Evolutionary conservation across 2,888 invertebrate genomes (phyloP), one percentile per base, ranked within the genome.

Genomic region (Macrophya alboannulata): DNA sequence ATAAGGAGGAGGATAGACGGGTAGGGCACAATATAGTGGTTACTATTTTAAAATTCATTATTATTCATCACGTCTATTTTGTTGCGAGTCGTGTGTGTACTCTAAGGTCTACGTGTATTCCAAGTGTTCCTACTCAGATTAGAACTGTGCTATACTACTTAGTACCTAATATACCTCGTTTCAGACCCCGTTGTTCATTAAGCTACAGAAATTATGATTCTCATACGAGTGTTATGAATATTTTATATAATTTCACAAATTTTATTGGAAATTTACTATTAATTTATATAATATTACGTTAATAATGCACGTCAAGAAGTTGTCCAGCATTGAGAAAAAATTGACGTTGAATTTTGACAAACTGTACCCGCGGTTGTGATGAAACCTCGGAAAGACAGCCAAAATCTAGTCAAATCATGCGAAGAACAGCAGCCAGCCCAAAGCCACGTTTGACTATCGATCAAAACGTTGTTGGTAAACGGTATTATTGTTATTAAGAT

Each of bases 11-110:
- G 82, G 85, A 85, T 86, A 82, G 86, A 86, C 84, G 81, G 84
- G 79, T 85, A 86, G 86, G 86, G 83, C 86, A 87, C 87, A 85
- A 85, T 85, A 87, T 65, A 59, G 21, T 65, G 85, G 86, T 43
- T 87, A 62, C 84, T 76, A 84, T 86, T 87, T 86, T 86, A 88
- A 88, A 88, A 88, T 87, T 88, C 85, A 87, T 87, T 86, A 87
- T 89, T 87, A 90, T 89, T 89, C 87, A 87, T 88, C 51, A 76
- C 85, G 85, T 87, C 87, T 85, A 86, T 59, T 82, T 71, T 79
- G 79, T 81, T 85, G 85, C 82, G 31, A 82, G 82, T 72, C 79
- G 48, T 62, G 62, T 68, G 55, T 85, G 68, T 68, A 68, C 71
- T 65, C 71, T 83, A 83, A 51, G 25, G 40, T 45, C 68, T 83